Conservation (phyloP, 2,797 vertebrate species). For the Acrossocheilus fasciatus region DNA sequence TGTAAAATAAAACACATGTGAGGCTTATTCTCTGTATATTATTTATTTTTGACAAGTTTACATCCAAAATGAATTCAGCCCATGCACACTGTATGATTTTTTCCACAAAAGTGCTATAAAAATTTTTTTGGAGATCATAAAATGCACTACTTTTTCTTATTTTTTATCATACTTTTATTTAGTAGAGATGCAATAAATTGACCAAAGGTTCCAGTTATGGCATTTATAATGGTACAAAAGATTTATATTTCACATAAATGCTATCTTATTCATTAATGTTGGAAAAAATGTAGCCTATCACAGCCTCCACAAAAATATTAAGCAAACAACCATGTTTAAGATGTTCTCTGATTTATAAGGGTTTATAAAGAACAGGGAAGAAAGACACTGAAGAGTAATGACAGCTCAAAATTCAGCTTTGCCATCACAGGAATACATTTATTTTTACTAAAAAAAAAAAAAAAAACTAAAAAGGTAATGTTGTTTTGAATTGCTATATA, state of each 20-base stretch:
- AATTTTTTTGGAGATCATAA: no score
- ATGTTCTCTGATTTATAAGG: background rate
- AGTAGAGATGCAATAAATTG: background rate
- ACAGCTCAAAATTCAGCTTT: background rate
- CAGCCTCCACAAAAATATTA: background rate
- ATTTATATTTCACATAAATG: background rate
- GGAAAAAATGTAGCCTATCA: background rate
- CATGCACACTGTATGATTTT: background rate
- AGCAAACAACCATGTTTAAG: background rate
- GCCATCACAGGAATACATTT: background rate
- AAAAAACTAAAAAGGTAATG: no score
- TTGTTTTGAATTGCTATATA: no score
- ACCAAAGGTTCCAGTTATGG: background rate
- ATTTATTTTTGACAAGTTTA: background rate
- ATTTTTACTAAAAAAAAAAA: background rate
- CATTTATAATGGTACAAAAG: background rate
- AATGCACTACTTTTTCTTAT: background rate
- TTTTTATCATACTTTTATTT: background rate
- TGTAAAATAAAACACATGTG: background rate
- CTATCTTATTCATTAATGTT: background rate
- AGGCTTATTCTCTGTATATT: background rate
- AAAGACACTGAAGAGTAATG: background rate
- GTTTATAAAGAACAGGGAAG: background rate
- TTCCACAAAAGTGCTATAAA: background rate
- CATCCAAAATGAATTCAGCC: background rate